These are phyloP conservation scores for Drosophila sordidula DNA, from an alignment of 2,888 invertebrate genomes.

Conservation along the genomic window DNA sequence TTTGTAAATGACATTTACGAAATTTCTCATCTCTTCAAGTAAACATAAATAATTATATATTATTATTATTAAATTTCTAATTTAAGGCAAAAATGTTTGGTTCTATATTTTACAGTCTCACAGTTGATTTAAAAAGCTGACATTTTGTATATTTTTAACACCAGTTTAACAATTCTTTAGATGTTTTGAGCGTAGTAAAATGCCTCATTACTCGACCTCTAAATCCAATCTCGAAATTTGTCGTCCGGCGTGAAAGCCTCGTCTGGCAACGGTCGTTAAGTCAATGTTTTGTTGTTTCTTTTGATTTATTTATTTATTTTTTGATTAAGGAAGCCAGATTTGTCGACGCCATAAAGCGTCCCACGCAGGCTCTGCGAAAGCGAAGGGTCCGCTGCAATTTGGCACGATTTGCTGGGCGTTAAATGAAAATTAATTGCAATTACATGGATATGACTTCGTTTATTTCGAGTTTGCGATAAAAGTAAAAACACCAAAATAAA, in stretches of 20 bases:
- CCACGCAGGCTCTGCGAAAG: not conserved
- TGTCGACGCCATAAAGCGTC: conserved; percentile 35
- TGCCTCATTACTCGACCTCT: not conserved
- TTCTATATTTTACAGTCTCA: too few species aligned
- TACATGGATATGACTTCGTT: conserved; percentile 54
- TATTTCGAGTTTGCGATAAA: conserved; percentile 49
- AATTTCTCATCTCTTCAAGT: too few species aligned
- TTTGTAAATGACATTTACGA: too few species aligned
- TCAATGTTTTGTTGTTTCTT: conserved; percentile 40
- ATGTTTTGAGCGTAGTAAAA: too few species aligned
- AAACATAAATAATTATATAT: too few species aligned
- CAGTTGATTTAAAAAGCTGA: not conserved
- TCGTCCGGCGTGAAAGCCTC: not conserved
- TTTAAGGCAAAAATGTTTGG: too few species aligned
- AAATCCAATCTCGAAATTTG: not conserved
- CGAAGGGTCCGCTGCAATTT: conserved; percentile 26
- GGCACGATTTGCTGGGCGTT: conserved; percentile 27
- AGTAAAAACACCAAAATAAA: conserved; percentile 17
- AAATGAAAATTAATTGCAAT: conserved; percentile 74
- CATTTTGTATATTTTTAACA: not conserved
- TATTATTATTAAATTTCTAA: too few species aligned
- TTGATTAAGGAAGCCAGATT: conserved; percentile 61
- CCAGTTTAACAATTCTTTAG: not conserved
- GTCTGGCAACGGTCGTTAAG: conserved; percentile 26
- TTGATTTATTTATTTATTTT: conserved; percentile 50